These are phyloP conservation scores for Eupsittula cactorum DNA, from an alignment of 2,113 vertebrate genomes.

Conservation along the genomic window DNA sequence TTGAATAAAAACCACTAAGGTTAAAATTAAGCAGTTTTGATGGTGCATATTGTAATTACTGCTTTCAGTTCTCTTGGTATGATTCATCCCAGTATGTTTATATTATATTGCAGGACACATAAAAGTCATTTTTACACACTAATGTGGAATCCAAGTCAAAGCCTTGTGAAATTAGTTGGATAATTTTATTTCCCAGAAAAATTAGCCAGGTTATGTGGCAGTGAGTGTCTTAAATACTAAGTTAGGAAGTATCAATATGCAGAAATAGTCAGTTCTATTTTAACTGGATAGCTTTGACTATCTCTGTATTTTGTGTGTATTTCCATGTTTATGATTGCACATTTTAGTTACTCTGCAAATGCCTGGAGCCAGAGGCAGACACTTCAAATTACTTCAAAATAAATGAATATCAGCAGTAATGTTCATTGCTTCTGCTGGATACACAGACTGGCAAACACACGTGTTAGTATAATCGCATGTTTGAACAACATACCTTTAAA, in stretches of 20 bases:
- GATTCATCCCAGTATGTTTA: background rate
- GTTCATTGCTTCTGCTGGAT: conserved; percentile 13
- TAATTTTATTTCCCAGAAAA: background rate
- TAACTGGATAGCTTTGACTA: background rate
- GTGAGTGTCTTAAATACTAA: background rate
- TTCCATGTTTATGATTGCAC: background rate
- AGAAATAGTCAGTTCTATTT: background rate
- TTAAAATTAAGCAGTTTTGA: background rate
- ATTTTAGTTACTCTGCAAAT: conserved; percentile 1
- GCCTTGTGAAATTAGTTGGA: background rate
- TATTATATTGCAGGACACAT: background rate
- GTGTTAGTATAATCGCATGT: background rate
- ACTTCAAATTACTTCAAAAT: conserved; percentile 26
- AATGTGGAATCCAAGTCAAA: background rate
- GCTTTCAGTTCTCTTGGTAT: background rate
- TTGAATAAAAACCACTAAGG: background rate
- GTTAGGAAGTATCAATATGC: background rate
- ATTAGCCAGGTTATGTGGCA: background rate
- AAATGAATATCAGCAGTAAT: background rate
- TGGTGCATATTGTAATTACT: background rate
- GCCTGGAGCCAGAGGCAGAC: background rate
- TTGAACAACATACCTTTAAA: background rate
- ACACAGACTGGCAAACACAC: background rate
- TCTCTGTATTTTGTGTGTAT: background rate
- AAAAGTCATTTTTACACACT: background rate